Percentiles rank a stretch among this genome's conserved stretches.
These are phyloP conservation scores for Cryptotermes secundus DNA, from an alignment of 1,140 invertebrate genomes.

Conservation along the genomic window DNA sequence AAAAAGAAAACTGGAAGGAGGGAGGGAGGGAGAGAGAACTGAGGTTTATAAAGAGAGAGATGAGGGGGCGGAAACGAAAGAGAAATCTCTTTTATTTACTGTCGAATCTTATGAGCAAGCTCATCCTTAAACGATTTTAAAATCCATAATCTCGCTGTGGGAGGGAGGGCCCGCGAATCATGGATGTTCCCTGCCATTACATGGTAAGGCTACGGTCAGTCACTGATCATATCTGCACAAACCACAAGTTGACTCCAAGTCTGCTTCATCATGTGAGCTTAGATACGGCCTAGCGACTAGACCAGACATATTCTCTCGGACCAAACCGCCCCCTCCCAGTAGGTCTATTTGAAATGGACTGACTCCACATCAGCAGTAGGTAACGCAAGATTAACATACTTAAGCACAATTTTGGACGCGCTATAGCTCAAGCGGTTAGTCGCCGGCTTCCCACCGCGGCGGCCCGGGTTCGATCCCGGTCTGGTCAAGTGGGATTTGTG, in stretches of 20 bases:
- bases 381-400: neutral
- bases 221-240: neutral
- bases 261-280: neutral
- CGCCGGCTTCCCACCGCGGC: no score
- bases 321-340: no score
- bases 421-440: no score
- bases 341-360: no score
- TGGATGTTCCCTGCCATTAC: neutral
- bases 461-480: no score
- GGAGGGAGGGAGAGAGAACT: neutral
- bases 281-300: neutral
- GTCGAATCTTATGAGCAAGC: neutral
- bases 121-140: slow-evolving; percentile 17
- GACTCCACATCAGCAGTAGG: no score
- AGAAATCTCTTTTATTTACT: neutral
- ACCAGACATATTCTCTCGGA: no score
- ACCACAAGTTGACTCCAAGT: neutral
- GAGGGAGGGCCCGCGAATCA: neutral
- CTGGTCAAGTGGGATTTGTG: no score
- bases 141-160: neutral
- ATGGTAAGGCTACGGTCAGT: neutral
- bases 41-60: neutral
- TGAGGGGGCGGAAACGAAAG: neutral
- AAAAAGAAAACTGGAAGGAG: neutral
- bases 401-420: no score